Evolutionary conservation across 2,888 invertebrate species (phyloP).

Genomic region (Lasius fuliginosus): DNA sequence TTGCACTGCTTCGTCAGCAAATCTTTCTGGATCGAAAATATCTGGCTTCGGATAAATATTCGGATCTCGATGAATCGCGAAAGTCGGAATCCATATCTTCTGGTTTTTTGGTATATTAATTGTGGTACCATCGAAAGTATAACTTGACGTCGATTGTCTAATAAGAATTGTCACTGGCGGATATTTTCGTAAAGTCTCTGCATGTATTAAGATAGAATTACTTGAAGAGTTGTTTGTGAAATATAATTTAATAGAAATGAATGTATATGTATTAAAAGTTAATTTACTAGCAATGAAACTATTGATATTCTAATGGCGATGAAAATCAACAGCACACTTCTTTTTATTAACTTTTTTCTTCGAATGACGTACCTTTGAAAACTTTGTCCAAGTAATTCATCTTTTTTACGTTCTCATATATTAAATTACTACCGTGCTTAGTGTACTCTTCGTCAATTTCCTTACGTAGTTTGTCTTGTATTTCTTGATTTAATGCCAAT

Average conservation of each 20-base stretch:
- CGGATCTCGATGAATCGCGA: slow-evolving; percentile 78
- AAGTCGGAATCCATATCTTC: slow-evolving; percentile 72
- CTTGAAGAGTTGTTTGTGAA: not conserved
- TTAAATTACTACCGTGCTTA: slow-evolving; percentile 79
- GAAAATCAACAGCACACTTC: not conserved
- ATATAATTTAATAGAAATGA: not conserved
- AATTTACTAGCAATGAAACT: not conserved
- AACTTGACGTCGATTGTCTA: slow-evolving; percentile 69
- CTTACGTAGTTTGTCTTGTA: slow-evolving; percentile 84
- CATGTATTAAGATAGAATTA: not conserved
- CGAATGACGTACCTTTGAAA: slow-evolving; percentile 77
- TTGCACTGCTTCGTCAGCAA: slow-evolving; percentile 69
- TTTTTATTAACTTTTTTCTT: not conserved
- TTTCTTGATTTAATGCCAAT: slow-evolving; percentile 84
- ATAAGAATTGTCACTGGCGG: slow-evolving; percentile 59
- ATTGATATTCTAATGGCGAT: not conserved
- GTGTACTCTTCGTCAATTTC: slow-evolving; percentile 81
- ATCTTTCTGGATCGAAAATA: slow-evolving; percentile 79
- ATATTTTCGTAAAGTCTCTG: slow-evolving; percentile 30
- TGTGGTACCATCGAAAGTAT: slow-evolving; percentile 74
- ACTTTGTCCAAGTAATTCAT: slow-evolving; percentile 86
- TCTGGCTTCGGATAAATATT: slow-evolving; percentile 77
- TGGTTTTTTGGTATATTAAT: slow-evolving; percentile 72
- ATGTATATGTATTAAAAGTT: not conserved
- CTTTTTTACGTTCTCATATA: slow-evolving; percentile 84